Evolutionary conservation across 2,888 invertebrate genomes (phyloP).

Genomic region (Caenorhabditis doughertyi): DNA sequence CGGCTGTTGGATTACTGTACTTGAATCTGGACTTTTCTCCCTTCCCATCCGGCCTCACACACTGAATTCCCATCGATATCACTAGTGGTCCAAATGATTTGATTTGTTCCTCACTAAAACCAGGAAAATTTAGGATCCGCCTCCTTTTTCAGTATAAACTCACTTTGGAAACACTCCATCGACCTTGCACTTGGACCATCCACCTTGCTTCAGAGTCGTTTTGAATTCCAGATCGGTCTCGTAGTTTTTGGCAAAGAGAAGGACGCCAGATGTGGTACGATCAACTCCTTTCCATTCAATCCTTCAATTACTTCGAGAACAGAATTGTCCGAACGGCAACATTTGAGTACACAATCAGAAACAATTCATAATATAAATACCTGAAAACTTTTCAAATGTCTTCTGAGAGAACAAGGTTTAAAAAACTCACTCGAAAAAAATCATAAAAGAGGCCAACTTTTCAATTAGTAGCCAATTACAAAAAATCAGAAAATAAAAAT

Average conservation of each 20-base stretch:
- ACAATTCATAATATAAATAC: no score
- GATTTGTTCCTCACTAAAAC: constrained; percentile 75
- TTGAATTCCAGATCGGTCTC: constrained; percentile 94
- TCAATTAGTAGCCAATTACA: no score
- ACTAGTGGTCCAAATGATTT: constrained; percentile 80
- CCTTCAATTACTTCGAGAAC: no score
- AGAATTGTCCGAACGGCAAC: no score
- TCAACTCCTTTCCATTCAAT: no score
- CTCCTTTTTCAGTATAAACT: constrained; percentile 81
- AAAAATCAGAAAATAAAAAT: no score
- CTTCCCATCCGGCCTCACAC: constrained; percentile 91
- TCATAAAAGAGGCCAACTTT: no score
- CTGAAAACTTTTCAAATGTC: no score
- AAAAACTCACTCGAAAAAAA: no score
- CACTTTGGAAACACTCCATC: constrained; percentile 95
- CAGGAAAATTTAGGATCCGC: constrained; percentile 5
- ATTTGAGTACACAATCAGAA: no score
- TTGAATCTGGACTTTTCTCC: constrained; percentile 68
- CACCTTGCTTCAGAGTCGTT: constrained; percentile 93
- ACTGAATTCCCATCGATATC: constrained; percentile 97
- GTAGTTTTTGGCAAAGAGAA: constrained; percentile 94
- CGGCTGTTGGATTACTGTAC: constrained; percentile 11
- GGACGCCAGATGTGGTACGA: constrained; percentile 94
- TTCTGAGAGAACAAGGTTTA: no score
- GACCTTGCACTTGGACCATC: constrained; percentile 94